Evolutionary conservation across 2,888 invertebrate species (phyloP).

Genomic region (Hanleya hanleyi): DNA sequence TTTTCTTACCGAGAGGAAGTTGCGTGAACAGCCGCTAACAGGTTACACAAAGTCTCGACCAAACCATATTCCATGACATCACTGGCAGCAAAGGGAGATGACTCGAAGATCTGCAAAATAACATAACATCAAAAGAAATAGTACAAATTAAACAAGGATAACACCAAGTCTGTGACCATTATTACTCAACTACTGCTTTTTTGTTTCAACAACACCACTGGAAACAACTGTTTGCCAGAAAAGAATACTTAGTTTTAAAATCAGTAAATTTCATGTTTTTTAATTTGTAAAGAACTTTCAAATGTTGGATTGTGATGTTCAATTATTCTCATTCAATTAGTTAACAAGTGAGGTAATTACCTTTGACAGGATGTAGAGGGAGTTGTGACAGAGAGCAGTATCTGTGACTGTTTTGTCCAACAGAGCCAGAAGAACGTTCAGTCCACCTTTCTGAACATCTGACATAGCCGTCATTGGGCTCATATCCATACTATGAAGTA

Average conservation of each 20-base stretch:
- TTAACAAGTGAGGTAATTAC: conserved; percentile 32
- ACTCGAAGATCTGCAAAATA: conserved; percentile 52
- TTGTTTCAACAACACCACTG: too few relatives aligned
- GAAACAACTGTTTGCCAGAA: too few relatives aligned
- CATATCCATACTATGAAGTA: conserved; percentile 27
- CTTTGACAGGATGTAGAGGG: conserved; percentile 54
- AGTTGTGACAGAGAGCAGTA: conserved; percentile 78
- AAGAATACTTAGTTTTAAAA: too few relatives aligned
- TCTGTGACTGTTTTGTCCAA: conserved; percentile 77
- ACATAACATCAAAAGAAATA: too few relatives aligned
- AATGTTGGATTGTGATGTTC: too few relatives aligned
- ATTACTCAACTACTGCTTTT: too few relatives aligned
- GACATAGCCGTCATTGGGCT: conserved; percentile 72
- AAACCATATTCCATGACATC: conserved; percentile 65
- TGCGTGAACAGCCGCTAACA: conserved; percentile 39
- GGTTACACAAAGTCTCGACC: conserved; percentile 62
- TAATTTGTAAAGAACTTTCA: too few relatives aligned
- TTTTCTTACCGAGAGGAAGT: conserved; percentile 30
- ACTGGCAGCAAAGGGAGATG: conserved; percentile 48
- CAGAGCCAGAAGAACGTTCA: conserved; percentile 80
- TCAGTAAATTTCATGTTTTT: too few relatives aligned
- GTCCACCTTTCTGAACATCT: conserved; percentile 75
- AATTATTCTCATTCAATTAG: too few relatives aligned
- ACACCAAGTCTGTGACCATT: too few relatives aligned
- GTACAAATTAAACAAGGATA: too few relatives aligned